A percentile compares a stretch with the other conserved stretches of the same genome.
These are phyloP conservation scores for Linnaemya tessellans DNA, from an alignment of 2,888 invertebrate species.

Conservation along the genomic window DNA sequence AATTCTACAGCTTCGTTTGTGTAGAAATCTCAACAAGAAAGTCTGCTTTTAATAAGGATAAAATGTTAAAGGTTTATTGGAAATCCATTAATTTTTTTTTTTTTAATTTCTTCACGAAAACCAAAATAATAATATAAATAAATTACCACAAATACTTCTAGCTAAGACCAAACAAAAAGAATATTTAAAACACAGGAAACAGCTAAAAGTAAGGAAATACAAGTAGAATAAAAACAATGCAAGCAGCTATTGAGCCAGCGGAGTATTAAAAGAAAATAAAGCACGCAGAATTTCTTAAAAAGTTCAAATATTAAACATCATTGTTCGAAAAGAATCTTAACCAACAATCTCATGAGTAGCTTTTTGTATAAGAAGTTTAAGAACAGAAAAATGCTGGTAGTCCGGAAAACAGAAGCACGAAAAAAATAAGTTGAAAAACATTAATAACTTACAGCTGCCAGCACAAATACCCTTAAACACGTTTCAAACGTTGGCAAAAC, in stretches of 20 bases:
- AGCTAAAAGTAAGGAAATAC: constrained; percentile 11
- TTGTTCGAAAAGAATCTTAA: constrained; percentile 31
- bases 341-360: constrained; percentile 20
- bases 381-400: constrained; percentile 1
- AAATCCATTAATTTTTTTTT: neutral
- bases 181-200: constrained; percentile 17
- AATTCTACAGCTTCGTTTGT: neutral
- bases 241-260: constrained; percentile 24
- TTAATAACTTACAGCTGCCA: constrained; percentile 59
- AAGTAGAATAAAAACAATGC: constrained; percentile 17
- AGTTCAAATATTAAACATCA: constrained; percentile 37
- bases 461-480: constrained; percentile 26
- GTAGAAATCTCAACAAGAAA: constrained; percentile 1
- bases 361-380: constrained; percentile 20
- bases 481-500: constrained; percentile 15
- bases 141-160: constrained; percentile 31
- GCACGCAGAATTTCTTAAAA: constrained; percentile 3
- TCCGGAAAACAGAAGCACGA: neutral
- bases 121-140: neutral
- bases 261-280: constrained; percentile 15
- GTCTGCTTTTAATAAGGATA: neutral
- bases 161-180: constrained; percentile 27
- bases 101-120: neutral
- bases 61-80: constrained; percentile 32
- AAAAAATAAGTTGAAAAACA: constrained; percentile 32